Conservation (phyloP, 2,888 invertebrate genomes). For the Conchocele bisecta region DNA sequence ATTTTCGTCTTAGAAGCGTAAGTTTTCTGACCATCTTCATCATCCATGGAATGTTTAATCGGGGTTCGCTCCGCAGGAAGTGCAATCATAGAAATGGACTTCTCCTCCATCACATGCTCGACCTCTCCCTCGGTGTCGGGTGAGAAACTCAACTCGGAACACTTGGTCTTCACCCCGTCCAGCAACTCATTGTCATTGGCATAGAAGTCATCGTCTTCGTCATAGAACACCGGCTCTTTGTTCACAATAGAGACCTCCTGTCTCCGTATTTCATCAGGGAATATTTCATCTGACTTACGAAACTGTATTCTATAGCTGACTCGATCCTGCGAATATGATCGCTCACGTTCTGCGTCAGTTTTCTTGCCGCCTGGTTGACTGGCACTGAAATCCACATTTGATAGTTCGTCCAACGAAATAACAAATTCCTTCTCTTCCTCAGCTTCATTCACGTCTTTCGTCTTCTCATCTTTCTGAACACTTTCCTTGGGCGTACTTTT, state of each 20-base stretch:
- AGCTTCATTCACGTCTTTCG: not conserved
- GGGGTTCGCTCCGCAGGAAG: slow-evolving; percentile 65
- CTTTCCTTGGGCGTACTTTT: slow-evolving; percentile 29
- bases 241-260: slow-evolving; percentile 24
- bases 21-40: slow-evolving; percentile 8
- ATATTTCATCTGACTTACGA: slow-evolving; percentile 34
- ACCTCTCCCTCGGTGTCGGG: slow-evolving; percentile 69
- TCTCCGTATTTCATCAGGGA: slow-evolving; percentile 2
- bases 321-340: slow-evolving; percentile 20
- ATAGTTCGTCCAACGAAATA: slow-evolving; percentile 72
- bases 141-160: slow-evolving; percentile 69
- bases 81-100: slow-evolving; percentile 72
- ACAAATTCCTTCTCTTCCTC: slow-evolving; percentile 73
- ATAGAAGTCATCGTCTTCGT: slow-evolving; percentile 20
- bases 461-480: slow-evolving; percentile 6
- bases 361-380: slow-evolving; percentile 46
- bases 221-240: slow-evolving; percentile 32
- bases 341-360: slow-evolving; percentile 5
- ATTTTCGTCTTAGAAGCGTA: slow-evolving; percentile 50
- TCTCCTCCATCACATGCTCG: slow-evolving; percentile 73
- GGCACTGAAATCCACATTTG: slow-evolving; percentile 62
- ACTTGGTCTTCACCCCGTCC: slow-evolving; percentile 59
- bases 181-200: slow-evolving; percentile 24
- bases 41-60: slow-evolving; percentile 16
- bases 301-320: slow-evolving; percentile 52